These are phyloP conservation scores for Callyntrura guangdongensis DNA, from an alignment of 2,888 invertebrate species.

Conservation along the genomic window DNA sequence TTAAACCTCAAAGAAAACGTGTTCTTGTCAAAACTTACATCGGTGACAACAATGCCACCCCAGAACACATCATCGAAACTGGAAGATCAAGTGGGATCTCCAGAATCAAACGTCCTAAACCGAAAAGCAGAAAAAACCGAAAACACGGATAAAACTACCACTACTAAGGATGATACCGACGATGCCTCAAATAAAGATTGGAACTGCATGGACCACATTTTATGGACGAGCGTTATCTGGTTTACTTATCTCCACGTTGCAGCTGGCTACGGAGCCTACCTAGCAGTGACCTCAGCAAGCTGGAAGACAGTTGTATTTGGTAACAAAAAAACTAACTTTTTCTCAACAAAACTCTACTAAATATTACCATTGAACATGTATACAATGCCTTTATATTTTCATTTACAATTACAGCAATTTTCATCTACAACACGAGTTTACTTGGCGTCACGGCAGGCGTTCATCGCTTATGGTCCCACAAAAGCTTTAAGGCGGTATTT, in stretches of 20 bases:
- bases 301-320: conserved; percentile 77
- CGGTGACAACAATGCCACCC: conserved; percentile 65
- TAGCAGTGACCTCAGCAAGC: conserved; percentile 73
- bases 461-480: too few species aligned
- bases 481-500: conserved; percentile 86
- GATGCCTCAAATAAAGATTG: conserved; percentile 63
- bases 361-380: too few species aligned
- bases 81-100: conserved; percentile 44
- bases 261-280: conserved; percentile 81
- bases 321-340: conserved; percentile 21
- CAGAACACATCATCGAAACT: conserved; percentile 71
- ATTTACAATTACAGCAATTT: conserved; percentile 83
- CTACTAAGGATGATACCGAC: not conserved
- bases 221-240: conserved; percentile 83
- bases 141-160: too few species aligned
- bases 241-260: conserved; percentile 83
- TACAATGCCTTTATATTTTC: too few species aligned
- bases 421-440: conserved; percentile 86
- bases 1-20: too few species aligned
- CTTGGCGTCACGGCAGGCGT: too few species aligned
- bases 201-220: conserved; percentile 81
- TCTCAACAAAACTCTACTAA: too few species aligned
- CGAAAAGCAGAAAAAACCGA: not conserved
- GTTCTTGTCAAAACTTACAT: not conserved
- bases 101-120: conserved; percentile 9